phyloP scores from a whole-genome alignment of 1,140 invertebrate species.

The Acromyrmex echinatior region DNA sequence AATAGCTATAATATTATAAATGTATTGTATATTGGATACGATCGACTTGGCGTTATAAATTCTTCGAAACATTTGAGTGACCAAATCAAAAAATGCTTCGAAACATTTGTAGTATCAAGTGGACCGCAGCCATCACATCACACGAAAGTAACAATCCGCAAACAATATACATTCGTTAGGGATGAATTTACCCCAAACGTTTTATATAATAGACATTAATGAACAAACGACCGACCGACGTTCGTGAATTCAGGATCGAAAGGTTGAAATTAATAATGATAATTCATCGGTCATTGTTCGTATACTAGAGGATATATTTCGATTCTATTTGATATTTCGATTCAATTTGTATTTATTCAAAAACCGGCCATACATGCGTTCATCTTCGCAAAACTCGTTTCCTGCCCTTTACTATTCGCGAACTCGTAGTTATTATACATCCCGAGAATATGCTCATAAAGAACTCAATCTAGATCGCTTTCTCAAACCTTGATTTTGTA shows the following conservation, averaged over 20 bases:
- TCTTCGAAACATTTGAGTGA: too few species aligned
- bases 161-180: conserved; percentile 83
- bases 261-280: conserved; percentile 74
- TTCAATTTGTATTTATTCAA: conserved; percentile 75
- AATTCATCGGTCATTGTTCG: conserved; percentile 59
- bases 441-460: conserved; percentile 3
- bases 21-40: too few species aligned
- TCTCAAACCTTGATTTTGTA: background rate
- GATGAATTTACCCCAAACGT: conserved; percentile 75
- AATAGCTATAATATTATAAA: conserved; percentile 28
- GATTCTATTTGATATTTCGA: conserved; percentile 23
- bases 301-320: conserved; percentile 41
- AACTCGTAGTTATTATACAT: background rate
- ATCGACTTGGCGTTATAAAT: too few species aligned
- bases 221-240: conserved; percentile 67
- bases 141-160: conserved; percentile 76
- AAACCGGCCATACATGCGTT: background rate
- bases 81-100: too few species aligned
- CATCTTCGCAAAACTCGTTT: conserved; percentile 36
- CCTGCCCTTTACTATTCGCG: background rate
- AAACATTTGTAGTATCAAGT: too few species aligned
- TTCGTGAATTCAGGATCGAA: conserved; percentile 48
- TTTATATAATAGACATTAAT: conserved; percentile 81
- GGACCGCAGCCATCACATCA: conserved; percentile 39
- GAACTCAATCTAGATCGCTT: background rate